phyloP scores from a whole-genome alignment of 2,113 vertebrate genomes.

The Nerophis lumbriciformis region DNA sequence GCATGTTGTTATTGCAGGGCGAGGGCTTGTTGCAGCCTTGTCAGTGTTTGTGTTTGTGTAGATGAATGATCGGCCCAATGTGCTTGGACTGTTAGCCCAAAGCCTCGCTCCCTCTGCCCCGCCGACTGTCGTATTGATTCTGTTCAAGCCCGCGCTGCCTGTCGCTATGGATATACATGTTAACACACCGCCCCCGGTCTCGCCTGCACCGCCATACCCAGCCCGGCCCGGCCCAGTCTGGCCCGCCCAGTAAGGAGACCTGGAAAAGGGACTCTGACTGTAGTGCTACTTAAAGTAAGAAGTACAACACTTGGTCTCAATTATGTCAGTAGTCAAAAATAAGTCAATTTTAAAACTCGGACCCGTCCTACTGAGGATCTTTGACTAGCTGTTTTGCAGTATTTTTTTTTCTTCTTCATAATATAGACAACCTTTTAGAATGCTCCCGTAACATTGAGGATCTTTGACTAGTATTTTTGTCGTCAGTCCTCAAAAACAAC shows the following conservation, averaged over 20 bases:
- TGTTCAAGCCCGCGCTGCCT: constrained; percentile 83
- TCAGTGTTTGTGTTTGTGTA: constrained; percentile 81
- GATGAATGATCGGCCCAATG: constrained; percentile 96
- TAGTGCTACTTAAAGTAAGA: constrained; percentile 37
- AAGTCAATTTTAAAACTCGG: too few species aligned
- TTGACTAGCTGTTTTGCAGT: too few species aligned
- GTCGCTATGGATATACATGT: constrained; percentile 95
- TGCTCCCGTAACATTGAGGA: too few species aligned
- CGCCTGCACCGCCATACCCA: constrained; percentile 58
- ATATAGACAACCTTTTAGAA: too few species aligned
- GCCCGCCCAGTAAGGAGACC: constrained; percentile 52
- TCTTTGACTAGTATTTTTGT: too few species aligned
- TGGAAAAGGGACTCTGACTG: constrained; percentile 44
- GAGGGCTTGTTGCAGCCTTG: constrained; percentile 58
- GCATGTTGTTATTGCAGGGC: constrained; percentile 47
- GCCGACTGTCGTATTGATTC: constrained; percentile 99
- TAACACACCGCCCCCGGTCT: constrained; percentile 78
- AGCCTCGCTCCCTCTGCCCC: constrained; percentile 84
- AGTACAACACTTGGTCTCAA: neutral
- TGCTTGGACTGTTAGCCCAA: constrained; percentile 95
- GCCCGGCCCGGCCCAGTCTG: constrained; percentile 48
- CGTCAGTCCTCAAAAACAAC: too few species aligned
- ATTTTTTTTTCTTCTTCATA: too few species aligned
- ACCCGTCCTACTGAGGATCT: too few species aligned
- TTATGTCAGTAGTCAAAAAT: too few species aligned